Base-by-base conservation (phyloP, 2,797 vertebrate genomes). In the Nyctalus aviator region DNA sequence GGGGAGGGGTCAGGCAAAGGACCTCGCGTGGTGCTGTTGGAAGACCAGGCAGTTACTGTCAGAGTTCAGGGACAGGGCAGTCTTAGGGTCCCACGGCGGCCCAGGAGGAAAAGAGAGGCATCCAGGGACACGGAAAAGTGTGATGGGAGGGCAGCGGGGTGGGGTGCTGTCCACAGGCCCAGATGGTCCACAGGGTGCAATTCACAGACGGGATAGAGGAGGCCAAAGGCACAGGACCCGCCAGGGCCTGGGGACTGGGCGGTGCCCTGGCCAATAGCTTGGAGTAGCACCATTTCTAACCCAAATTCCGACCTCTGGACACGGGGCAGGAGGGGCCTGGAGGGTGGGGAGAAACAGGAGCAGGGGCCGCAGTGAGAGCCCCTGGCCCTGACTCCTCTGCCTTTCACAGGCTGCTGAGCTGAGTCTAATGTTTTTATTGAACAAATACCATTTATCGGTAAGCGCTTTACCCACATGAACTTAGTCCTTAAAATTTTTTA, bases 341-440 rank as follows among this genome's bases (percentile, higher is more conserved):
- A 44, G 1, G 59, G 59, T 2, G 20, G n/a, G 50, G 53, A 69
- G 71, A 77, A 18, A 41, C 5, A 9, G 27, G 37, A 48, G 41
- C 44, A 41, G 11, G 13, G 46, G 8, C 62, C 4, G 1, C 48
- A 44, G 18, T 3, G 17, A 55, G 55, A 72, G 66, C 53, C 30
- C 1, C 17, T 5, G 13, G 44, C 7, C 27, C 35, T 62, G 87
- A 68, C 64, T 44, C 4, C 18, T 17, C 44, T 25, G 35, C 50
- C 27, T 83, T n/a, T 35, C 37, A 17, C 3, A 6, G 21, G 8
- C 44, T 53, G 30, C 75, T 68, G 87, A 68, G 55, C 23, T 69
- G 59, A 89, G 84, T 64, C 90, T 76, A 9, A 50, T 15, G 11
- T 53, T 71, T 85, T 88, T 79, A 82, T 57, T 94, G 48, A 92